Base-by-base conservation (phyloP, 2,797 vertebrate species). In the Thalassophryne amazonica region DNA sequence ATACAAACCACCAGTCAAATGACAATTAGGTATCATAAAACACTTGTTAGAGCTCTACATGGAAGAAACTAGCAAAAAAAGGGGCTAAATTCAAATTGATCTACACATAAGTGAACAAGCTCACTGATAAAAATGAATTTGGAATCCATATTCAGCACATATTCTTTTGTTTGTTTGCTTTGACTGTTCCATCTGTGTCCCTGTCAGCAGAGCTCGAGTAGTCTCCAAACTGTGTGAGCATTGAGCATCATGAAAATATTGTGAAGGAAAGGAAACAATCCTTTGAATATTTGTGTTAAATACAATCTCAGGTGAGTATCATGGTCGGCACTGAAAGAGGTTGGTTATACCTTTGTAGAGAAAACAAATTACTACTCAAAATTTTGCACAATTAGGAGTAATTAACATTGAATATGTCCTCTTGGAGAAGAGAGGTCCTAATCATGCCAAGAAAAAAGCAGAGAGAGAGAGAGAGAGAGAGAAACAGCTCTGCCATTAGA, bases 381-480 rank as follows among this genome's bases (percentile, higher is more conserved):
- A 74, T 76, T 69, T 69, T 45, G 66, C 39, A 50, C 73, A 85
- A 77, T 79, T 73, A 66, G 56, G 55, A 7, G 52, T 69, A 67
- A 85, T 83, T 72, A 79, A 73, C 71, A 59, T 54, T 72, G 77
- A 77, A 70, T 65, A 75, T 71, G 67, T 56, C 64, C 65, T 60
- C 35, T 46, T 73, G 54, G 60, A 73, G 54, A 68, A 61, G 53
- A 66, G 58, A 60, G 61, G 67, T 47, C 16, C 9, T 11, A 58
- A 50, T 30, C 40, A 43, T 34, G 74, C 72, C 81, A 82, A 62
- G 42, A 67, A 48, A 38, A 48, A n/a, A n/a, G n/a, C n/a, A n/a
- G n/a, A n/a, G n/a, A n/a, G n/a, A n/a, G n/a, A n/a, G n/a, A n/a
- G n/a, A n/a, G n/a, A n/a, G n/a, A n/a, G n/a, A n/a, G n/a, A n/a